These are phyloP conservation scores for Lasioglossum leucozonium DNA, from an alignment of 2,888 invertebrate species.

Conservation along the genomic window DNA sequence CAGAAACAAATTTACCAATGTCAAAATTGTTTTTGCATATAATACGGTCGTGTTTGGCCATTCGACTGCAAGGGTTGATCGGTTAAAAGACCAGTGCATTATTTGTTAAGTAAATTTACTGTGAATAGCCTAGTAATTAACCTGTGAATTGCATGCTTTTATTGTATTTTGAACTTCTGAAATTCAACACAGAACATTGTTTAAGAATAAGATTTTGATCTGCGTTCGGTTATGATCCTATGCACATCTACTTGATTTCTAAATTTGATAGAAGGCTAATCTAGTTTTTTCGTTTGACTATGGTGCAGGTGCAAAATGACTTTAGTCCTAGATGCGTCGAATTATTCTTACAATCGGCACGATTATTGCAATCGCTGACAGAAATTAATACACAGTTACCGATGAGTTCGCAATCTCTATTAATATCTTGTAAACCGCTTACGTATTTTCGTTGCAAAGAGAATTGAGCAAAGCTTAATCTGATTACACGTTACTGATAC, in stretches of 20 bases:
- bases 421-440: constrained; percentile 11
- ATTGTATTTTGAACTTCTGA: too few species aligned
- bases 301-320: not conserved
- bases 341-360: not conserved
- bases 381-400: not conserved
- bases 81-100: not conserved
- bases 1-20: not conserved
- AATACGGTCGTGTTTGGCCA: not conserved
- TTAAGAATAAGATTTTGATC: not conserved
- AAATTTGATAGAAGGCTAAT: too few species aligned
- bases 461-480: not conserved
- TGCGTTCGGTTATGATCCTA: too few species aligned
- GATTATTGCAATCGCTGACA: not conserved
- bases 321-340: not conserved
- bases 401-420: not conserved
- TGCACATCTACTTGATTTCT: too few species aligned
- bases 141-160: not conserved
- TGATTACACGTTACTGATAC: not conserved
- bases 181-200: not conserved
- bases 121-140: not conserved
- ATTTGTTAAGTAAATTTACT: not conserved
- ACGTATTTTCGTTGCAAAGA: not conserved
- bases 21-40: too few species aligned
- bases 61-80: not conserved
- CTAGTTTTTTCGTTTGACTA: not conserved